phyloP scores from a whole-genome alignment of 2,113 vertebrate genomes.

The Romanogobio albipinnatus region DNA sequence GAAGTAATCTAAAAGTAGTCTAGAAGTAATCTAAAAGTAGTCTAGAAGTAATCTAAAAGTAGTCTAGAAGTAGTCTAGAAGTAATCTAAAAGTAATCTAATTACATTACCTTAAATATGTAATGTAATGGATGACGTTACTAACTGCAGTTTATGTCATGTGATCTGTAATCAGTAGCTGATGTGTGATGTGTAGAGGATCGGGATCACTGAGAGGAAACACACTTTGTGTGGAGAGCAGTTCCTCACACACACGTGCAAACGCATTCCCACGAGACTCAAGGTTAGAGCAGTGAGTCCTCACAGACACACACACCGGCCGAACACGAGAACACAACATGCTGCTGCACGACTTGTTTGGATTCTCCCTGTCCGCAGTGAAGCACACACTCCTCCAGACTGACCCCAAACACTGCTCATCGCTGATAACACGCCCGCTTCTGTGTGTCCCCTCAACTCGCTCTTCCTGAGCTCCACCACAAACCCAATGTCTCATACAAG shows the following conservation, averaged over 20 bases:
- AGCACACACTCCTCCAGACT: conserved; percentile 6
- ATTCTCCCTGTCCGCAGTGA: conserved; percentile 45
- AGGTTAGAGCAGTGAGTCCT: conserved; percentile 50
- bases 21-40: too few relatives aligned
- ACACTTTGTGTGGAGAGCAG: conserved; percentile 52
- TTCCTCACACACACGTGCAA: conserved; percentile 61
- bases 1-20: too few relatives aligned
- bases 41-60: too few relatives aligned
- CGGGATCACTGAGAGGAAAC: not conserved
- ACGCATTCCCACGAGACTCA: conserved; percentile 46
- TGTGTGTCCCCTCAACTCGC: not conserved
- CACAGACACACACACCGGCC: not conserved
- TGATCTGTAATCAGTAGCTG: too few relatives aligned
- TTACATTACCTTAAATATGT: too few relatives aligned
- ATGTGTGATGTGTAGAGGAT: too few relatives aligned
- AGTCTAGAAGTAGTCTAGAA: too few relatives aligned
- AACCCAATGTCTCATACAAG: not conserved
- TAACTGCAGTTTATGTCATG: too few relatives aligned
- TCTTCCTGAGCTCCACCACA: not conserved
- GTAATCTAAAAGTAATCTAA: too few relatives aligned
- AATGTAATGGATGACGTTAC: too few relatives aligned
- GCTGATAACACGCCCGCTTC: conserved; percentile 17
- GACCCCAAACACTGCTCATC: conserved; percentile 38
- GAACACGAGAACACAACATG: conserved; percentile 9
- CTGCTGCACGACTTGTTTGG: conserved; percentile 65